Percentiles rank a stretch among this genome's conserved stretches.
These are phyloP conservation scores for Trichomycterus rosablanca DNA, from an alignment of 2,113 vertebrate genomes.

Conservation along the genomic window DNA sequence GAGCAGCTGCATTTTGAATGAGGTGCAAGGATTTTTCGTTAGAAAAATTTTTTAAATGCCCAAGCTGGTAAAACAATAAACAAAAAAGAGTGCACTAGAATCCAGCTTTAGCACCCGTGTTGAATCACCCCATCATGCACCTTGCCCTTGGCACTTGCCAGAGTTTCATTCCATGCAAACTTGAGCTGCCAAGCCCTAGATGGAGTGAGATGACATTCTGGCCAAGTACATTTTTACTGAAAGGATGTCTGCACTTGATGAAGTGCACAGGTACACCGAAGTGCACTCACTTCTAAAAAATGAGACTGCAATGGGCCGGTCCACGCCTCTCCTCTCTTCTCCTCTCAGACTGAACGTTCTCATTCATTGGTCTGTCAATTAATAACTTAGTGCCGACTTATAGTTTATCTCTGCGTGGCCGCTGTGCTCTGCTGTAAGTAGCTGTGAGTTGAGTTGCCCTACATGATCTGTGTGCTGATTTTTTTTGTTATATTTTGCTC, in stretches of 20 bases:
- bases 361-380: constrained; percentile 46
- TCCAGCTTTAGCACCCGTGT: background rate
- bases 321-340: too few species aligned
- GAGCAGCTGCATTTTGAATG: too few species aligned
- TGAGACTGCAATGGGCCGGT: too few species aligned
- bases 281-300: too few species aligned
- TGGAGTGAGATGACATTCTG: constrained; percentile 28
- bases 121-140: background rate
- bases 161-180: constrained; percentile 23
- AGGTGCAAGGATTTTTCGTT: too few species aligned
- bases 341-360: constrained; percentile 32
- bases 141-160: constrained; percentile 8
- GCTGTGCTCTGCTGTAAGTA: constrained; percentile 33
- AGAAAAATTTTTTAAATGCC: too few species aligned
- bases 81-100: too few species aligned
- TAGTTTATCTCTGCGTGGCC: background rate
- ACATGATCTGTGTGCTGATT: too few species aligned
- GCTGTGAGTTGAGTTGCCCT: constrained; percentile 38
- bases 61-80: background rate
- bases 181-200: constrained; percentile 26
- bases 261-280: background rate
- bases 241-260: constrained; percentile 30
- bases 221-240: constrained; percentile 35
- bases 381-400: constrained; percentile 44
- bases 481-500: constrained; percentile 49